Percentiles rank a stretch among this genome's conserved stretches.
Evolutionary conservation across 2,888 invertebrate species (phyloP).

Genomic region (Gari tellinella): DNA sequence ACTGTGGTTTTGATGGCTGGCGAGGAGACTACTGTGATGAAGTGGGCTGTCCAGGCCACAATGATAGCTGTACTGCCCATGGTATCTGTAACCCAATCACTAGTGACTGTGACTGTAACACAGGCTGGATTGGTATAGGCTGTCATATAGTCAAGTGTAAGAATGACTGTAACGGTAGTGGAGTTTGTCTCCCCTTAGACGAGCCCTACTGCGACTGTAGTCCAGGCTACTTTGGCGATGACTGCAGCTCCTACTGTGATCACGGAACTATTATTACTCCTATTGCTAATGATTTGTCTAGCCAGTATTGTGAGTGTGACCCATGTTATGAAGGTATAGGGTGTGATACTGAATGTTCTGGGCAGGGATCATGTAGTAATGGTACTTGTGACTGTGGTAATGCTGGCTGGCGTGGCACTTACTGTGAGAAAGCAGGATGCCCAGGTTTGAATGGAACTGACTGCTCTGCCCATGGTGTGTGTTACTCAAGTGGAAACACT

Average conservation of each 20-base stretch:
- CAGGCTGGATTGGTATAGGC: constrained; percentile 68
- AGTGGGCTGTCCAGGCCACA: constrained; percentile 69
- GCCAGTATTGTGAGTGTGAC: constrained; percentile 60
- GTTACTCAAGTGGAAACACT: too few relatives aligned
- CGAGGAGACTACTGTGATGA: constrained; percentile 69
- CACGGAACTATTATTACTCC: constrained; percentile 50
- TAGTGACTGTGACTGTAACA: constrained; percentile 63
- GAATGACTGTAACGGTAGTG: constrained; percentile 66
- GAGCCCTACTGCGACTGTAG: constrained; percentile 50
- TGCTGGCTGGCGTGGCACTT: constrained; percentile 66
- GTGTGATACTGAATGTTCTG: constrained; percentile 51
- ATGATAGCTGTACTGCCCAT: constrained; percentile 65
- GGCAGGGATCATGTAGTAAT: constrained; percentile 47
- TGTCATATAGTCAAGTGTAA: constrained; percentile 70
- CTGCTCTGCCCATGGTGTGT: constrained; percentile 66
- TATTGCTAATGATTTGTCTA: constrained; percentile 27
- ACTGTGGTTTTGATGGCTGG: constrained; percentile 70
- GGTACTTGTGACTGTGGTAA: constrained; percentile 71
- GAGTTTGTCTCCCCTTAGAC: constrained; percentile 56
- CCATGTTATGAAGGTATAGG: constrained; percentile 62
- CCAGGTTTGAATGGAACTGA: constrained; percentile 65
- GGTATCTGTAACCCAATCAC: constrained; percentile 66
- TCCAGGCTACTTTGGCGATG: constrained; percentile 44
- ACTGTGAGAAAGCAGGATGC: constrained; percentile 71
- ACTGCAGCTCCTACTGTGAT: constrained; percentile 47